Conservation (phyloP, 2,888 invertebrate species). For the Tipula vernalis region DNA sequence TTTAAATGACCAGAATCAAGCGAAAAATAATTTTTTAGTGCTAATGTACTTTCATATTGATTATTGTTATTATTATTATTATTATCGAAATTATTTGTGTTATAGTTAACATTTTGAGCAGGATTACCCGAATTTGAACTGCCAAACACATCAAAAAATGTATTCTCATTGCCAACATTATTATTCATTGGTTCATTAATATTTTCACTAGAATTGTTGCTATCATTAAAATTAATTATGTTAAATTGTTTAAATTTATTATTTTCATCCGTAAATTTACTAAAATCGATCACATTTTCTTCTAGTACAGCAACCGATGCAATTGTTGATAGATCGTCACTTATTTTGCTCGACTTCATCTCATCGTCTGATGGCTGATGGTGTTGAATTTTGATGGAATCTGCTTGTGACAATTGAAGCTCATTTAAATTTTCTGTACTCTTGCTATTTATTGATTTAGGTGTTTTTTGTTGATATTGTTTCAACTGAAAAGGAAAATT, state of each 20-base stretch:
- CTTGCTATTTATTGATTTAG: neutral
- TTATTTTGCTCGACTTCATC: neutral
- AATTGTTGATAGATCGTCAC: neutral
- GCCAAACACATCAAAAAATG: neutral
- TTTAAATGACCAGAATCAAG: neutral
- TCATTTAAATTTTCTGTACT: neutral
- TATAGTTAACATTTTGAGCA: neutral
- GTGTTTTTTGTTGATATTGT: slow-evolving; percentile 9
- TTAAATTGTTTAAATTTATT: neutral
- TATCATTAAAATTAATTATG: neutral
- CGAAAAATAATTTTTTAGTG: slow-evolving; percentile 1
- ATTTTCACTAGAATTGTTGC: neutral
- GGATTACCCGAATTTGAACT: neutral
- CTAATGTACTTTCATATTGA: neutral
- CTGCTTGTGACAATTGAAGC: neutral
- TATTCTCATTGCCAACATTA: neutral
- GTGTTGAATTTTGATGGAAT: neutral
- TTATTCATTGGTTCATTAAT: neutral
- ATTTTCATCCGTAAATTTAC: neutral
- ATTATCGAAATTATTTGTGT: neutral
- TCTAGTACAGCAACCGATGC: neutral
- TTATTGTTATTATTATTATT: neutral
- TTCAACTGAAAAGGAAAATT: neutral
- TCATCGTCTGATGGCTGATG: neutral
- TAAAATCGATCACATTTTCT: neutral